Conservation (phyloP, 2,797 vertebrate genomes). For the Pangasius djambal region DNA sequence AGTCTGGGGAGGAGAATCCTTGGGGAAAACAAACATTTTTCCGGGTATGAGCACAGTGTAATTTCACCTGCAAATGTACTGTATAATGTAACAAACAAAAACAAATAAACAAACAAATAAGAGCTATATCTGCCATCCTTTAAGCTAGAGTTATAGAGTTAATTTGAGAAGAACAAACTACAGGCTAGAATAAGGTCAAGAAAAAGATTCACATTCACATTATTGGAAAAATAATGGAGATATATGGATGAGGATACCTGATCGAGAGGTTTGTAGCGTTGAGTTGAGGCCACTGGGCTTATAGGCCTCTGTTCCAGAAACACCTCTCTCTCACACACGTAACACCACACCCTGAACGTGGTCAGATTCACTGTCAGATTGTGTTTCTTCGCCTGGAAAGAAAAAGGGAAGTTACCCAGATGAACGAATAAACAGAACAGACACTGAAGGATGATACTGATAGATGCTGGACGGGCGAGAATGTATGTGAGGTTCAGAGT, state of each 20-base stretch:
- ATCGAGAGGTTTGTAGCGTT: conserved; percentile 75
- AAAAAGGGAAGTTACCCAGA: not conserved
- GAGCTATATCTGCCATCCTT: not conserved
- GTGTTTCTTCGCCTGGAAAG: conserved; percentile 86
- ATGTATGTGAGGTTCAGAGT: conserved; percentile 31
- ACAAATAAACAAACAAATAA: not conserved
- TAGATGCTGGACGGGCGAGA: not conserved
- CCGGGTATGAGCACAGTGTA: not conserved
- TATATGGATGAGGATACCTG: conserved; percentile 70
- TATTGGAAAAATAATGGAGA: not conserved
- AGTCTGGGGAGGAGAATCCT: conserved; percentile 77
- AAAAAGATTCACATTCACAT: not conserved
- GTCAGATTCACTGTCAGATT: conserved; percentile 97
- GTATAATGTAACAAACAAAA: not conserved
- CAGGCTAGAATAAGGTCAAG: not conserved
- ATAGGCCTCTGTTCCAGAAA: conserved; percentile 85
- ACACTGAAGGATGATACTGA: not conserved
- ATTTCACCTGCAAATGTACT: not conserved
- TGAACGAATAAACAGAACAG: not conserved
- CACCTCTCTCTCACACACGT: conserved; percentile 93
- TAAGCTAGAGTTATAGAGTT: not conserved
- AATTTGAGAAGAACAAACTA: not conserved
- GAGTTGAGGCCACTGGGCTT: conserved; percentile 60
- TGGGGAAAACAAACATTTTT: not conserved
- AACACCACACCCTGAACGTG: conserved; percentile 96